Evolutionary conservation across 1,140 invertebrate species (phyloP).

Genomic region (Babylonia areolata): DNA sequence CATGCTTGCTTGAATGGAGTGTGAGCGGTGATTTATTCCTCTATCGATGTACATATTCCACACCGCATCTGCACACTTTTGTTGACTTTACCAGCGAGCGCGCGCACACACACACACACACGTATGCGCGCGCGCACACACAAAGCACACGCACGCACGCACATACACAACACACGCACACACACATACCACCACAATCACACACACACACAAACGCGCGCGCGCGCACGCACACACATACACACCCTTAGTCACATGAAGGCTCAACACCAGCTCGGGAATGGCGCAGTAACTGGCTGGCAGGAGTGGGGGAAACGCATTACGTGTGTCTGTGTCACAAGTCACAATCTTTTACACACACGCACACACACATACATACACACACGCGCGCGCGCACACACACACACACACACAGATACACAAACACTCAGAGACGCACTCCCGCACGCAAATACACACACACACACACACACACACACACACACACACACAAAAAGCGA

Average conservation of each 20-base stretch:
- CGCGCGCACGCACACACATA: neutral
- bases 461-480: neutral
- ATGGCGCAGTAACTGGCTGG: too few species aligned
- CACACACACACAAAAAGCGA: neutral
- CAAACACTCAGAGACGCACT: neutral
- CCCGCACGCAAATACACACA: neutral
- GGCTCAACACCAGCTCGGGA: too few species aligned
- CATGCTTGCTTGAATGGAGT: too few species aligned
- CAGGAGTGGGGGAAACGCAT: too few species aligned
- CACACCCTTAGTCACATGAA: neutral
- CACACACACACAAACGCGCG: neutral
- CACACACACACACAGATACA: neutral
- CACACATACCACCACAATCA: neutral
- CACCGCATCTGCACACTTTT: too few species aligned
- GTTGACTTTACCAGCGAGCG: too few species aligned
- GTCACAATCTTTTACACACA: neutral
- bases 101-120: neutral
- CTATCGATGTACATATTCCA: too few species aligned
- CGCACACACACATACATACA: neutral
- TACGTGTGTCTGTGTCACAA: too few species aligned
- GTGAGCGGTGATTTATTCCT: too few species aligned
- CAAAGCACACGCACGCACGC: neutral
- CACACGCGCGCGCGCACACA: neutral
- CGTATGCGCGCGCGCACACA: neutral
- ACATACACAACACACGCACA: neutral